These are phyloP conservation scores for Caenorhabditis zanzibari DNA, from an alignment of 2,888 invertebrate species.

Conservation along the genomic window DNA sequence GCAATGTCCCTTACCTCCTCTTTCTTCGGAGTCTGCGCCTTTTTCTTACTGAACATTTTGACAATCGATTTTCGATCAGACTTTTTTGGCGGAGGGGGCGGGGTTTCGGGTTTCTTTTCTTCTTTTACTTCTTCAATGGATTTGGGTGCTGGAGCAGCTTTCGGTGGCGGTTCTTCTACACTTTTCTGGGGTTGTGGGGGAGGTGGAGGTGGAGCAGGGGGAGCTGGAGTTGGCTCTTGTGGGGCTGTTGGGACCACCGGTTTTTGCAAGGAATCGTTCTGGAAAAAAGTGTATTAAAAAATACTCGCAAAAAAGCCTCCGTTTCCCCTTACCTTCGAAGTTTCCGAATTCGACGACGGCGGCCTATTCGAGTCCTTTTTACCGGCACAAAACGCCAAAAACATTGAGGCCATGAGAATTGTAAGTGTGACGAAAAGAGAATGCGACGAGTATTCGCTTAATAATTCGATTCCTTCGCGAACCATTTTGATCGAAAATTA, in stretches of 20 bases:
- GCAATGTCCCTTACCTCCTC: background rate
- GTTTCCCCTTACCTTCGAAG: background rate
- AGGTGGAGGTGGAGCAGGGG: background rate
- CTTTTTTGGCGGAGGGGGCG: background rate
- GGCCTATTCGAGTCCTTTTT: slow-evolving; percentile 3
- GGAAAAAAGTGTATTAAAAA: background rate
- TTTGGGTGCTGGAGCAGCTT: background rate
- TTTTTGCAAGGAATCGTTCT: slow-evolving; percentile 2
- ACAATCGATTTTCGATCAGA: slow-evolving; percentile 8
- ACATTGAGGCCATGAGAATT: background rate
- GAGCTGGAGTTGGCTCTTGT: background rate
- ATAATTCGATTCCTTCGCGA: slow-evolving; percentile 20
- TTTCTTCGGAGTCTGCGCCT: background rate
- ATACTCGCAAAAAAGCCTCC: background rate
- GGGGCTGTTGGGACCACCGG: background rate
- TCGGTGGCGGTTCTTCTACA: background rate
- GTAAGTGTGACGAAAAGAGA: background rate
- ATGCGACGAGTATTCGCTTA: slow-evolving; percentile 2
- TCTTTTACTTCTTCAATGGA: slow-evolving; percentile 4
- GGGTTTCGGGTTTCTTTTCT: background rate
- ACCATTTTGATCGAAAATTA: slow-evolving; percentile 26
- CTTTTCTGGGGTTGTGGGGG: background rate
- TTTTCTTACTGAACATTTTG: slow-evolving; percentile 11
- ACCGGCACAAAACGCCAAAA: background rate
- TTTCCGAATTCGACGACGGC: slow-evolving; percentile 19